A percentile compares a stretch with the other conserved stretches of the same genome.
Conservation (phyloP, 1,140 invertebrate genomes). For the Bombus breviceps region DNA sequence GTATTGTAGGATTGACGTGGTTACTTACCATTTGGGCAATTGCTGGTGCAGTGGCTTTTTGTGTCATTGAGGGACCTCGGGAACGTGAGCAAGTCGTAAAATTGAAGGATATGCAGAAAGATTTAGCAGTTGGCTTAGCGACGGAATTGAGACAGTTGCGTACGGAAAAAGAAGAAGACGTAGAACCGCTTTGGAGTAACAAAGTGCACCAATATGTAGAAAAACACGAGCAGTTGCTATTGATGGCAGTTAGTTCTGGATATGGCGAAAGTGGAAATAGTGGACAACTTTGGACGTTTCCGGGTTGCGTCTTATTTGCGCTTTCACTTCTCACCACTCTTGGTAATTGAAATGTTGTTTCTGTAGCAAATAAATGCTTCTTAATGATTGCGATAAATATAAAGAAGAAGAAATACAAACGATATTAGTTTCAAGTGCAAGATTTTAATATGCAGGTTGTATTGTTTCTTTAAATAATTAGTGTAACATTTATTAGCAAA, state of each 20-base stretch:
- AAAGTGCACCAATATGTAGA: conserved; percentile 83
- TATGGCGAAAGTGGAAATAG: conserved; percentile 82
- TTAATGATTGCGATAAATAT: not conserved
- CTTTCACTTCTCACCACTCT: conserved; percentile 85
- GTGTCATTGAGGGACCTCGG: conserved; percentile 84
- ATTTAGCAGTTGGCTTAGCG: conserved; percentile 82
- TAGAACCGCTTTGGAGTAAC: conserved; percentile 82
- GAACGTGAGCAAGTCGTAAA: conserved; percentile 82
- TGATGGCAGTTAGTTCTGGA: conserved; percentile 83
- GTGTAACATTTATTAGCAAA: not conserved
- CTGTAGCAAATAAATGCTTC: not conserved
- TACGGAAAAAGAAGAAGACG: conserved; percentile 74
- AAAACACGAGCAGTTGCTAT: conserved; percentile 82
- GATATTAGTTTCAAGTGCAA: not conserved
- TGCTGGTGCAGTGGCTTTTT: conserved; percentile 84
- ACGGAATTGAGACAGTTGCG: conserved; percentile 82
- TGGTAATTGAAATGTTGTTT: conserved; percentile 75
- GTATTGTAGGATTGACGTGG: conserved; percentile 80
- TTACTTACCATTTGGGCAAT: conserved; percentile 84
- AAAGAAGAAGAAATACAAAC: not conserved
- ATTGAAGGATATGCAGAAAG: conserved; percentile 81
- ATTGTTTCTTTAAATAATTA: not conserved
- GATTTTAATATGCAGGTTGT: not conserved
- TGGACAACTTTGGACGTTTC: conserved; percentile 85
- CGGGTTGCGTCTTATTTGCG: conserved; percentile 85